Percentiles rank a stretch among this genome's conserved stretches.
Conservation (phyloP, 2,888 invertebrate species). For the Trileptium ribeirensis region DNA sequence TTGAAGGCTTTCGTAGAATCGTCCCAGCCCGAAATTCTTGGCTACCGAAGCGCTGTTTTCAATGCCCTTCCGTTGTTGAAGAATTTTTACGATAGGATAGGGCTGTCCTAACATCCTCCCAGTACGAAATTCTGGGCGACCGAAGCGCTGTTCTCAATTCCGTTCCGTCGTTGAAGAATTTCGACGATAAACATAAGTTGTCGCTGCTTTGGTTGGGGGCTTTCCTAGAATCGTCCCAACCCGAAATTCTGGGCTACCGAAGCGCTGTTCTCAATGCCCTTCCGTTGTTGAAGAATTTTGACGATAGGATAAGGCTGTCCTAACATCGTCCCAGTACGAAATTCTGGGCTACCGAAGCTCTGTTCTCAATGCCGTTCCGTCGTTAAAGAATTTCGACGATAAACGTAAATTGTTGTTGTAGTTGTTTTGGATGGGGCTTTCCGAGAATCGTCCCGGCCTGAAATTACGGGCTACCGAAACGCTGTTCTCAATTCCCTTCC, state of each 20-base stretch:
- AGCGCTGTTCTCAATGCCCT: too few species aligned
- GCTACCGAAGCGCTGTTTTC: conserved; percentile 77
- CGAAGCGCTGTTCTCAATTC: conserved; percentile 74
- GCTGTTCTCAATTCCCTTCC: conserved; percentile 77
- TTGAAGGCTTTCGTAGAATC: too few species aligned
- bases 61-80: conserved; percentile 76
- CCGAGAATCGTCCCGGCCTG: too few species aligned
- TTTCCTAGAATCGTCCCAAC: too few species aligned
- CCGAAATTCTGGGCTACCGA: too few species aligned
- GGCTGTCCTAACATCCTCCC: too few species aligned
- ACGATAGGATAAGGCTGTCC: too few species aligned
- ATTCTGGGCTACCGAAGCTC: conserved; percentile 72
- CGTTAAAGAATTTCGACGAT: conserved; percentile 82
- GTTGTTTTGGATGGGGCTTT: too few species aligned
- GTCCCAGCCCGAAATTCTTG: conserved; percentile 64
- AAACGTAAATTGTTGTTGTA: conserved; percentile 50
- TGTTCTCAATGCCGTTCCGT: conserved; percentile 74
- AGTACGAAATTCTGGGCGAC: conserved; percentile 67
- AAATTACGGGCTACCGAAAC: conserved; percentile 69
- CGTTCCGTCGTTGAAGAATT: conserved; percentile 76
- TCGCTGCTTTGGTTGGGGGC: too few species aligned
- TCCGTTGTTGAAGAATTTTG: too few species aligned
- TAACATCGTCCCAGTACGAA: too few species aligned
- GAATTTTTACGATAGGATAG: conserved; percentile 80
- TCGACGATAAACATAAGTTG: conserved; percentile 64